Evolutionary conservation across 1,140 invertebrate genomes (phyloP).

Genomic region (Octopus sinensis): DNA sequence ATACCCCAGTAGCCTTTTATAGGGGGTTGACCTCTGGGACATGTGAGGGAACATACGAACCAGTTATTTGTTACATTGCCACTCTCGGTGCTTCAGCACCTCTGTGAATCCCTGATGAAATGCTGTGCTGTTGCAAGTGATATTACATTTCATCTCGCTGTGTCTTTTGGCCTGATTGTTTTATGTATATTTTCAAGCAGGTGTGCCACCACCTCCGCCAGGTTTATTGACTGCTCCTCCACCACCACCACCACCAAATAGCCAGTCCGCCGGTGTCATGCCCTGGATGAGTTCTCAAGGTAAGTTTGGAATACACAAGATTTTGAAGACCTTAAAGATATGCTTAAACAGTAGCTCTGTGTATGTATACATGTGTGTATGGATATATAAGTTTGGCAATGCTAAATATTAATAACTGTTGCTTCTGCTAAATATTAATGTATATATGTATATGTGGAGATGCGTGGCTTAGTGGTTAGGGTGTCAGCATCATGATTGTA

Average conservation of each 20-base stretch:
- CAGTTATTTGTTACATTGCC: slow-evolving; percentile 32
- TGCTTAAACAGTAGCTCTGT: too few species aligned
- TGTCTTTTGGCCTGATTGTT: neutral
- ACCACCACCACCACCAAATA: slow-evolving; percentile 48
- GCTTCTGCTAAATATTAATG: too few species aligned
- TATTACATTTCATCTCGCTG: neutral
- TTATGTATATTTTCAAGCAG: slow-evolving; percentile 26
- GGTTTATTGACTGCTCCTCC: slow-evolving; percentile 37
- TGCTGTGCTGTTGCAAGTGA: neutral
- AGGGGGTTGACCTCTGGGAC: slow-evolving; percentile 12
- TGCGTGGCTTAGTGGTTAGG: too few species aligned
- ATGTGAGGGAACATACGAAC: slow-evolving; percentile 15
- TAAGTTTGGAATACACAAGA: neutral
- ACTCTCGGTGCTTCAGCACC: neutral
- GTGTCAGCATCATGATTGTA: too few species aligned
- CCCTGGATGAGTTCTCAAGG: slow-evolving; percentile 43
- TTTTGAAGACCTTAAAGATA: too few species aligned
- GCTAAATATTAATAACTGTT: too few species aligned
- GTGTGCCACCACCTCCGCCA: slow-evolving; percentile 44
- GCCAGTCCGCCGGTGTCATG: slow-evolving; percentile 24
- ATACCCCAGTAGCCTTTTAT: neutral
- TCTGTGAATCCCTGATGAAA: neutral
- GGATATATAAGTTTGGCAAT: too few species aligned
- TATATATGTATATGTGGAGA: too few species aligned
- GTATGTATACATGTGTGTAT: too few species aligned